Evolutionary conservation across 2,888 invertebrate genomes (phyloP).

Genomic region (Lepas anatifera): DNA sequence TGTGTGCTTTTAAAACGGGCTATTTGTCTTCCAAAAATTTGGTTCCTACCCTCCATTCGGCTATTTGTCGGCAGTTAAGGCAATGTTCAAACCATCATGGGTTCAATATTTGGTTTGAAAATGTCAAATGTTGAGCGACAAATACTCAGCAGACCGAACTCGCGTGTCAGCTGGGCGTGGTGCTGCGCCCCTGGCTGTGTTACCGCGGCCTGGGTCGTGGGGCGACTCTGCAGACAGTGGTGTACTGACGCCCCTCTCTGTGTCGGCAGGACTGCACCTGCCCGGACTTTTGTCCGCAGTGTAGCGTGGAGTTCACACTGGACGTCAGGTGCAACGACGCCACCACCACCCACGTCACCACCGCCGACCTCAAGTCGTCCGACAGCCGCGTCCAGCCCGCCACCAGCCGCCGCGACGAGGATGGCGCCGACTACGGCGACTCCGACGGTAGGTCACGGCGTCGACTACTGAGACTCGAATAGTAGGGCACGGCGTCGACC

Average conservation of each 20-base stretch:
- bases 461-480: conserved; percentile 41
- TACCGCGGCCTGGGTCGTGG: no score
- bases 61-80: no score
- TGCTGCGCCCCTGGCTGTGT: no score
- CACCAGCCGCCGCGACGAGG: conserved; percentile 80
- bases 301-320: conserved; percentile 93
- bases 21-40: no score
- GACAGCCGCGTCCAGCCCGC: conserved; percentile 86
- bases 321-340: conserved; percentile 93
- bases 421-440: conserved; percentile 78
- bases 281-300: conserved; percentile 92
- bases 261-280: conserved; percentile 76
- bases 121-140: no score
- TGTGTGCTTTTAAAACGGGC: no score
- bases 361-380: conserved; percentile 85
- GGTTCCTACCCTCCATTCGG: no score
- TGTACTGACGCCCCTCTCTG: background rate
- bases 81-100: no score
- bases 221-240: no score
- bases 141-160: no score
- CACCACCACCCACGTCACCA: conserved; percentile 88
- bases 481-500: conserved; percentile 39
- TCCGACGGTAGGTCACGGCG: conserved; percentile 57
- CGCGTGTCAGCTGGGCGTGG: no score
- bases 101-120: no score